phyloP scores from a whole-genome alignment of 2,888 invertebrate genomes.

The Chirona hameri region DNA sequence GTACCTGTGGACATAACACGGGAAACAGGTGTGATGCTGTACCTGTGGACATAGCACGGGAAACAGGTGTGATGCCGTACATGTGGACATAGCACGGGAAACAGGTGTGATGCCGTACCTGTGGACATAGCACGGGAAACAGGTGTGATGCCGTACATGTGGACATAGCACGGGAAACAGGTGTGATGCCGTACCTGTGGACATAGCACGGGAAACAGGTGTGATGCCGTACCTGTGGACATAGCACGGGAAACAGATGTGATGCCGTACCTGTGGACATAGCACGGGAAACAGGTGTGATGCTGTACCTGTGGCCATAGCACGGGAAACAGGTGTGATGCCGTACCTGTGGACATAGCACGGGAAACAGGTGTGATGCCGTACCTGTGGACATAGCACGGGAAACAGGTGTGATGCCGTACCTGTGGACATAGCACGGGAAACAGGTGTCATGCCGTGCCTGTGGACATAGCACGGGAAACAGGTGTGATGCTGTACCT shows the following conservation, averaged over 20 bases:
- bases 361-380: slow-evolving; percentile 49
- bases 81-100: slow-evolving; percentile 46
- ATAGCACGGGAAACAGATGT: slow-evolving; percentile 42
- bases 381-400: slow-evolving; percentile 52
- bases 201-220: not conserved
- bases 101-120: slow-evolving; percentile 58
- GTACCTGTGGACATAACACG: slow-evolving; percentile 52
- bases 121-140: slow-evolving; percentile 34
- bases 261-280: slow-evolving; percentile 56
- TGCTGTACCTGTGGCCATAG: slow-evolving; percentile 54
- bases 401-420: slow-evolving; percentile 52
- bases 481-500: slow-evolving; percentile 58
- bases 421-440: slow-evolving; percentile 49
- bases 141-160: slow-evolving; percentile 58
- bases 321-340: slow-evolving; percentile 46
- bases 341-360: slow-evolving; percentile 54
- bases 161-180: slow-evolving; percentile 31
- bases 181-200: slow-evolving; percentile 58
- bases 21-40: slow-evolving; percentile 52
- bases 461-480: slow-evolving; percentile 46
- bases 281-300: slow-evolving; percentile 46
- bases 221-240: slow-evolving; percentile 58
- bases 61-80: slow-evolving; percentile 54
- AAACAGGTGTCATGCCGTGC: slow-evolving; percentile 52
- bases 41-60: slow-evolving; percentile 49